phyloP scores from a whole-genome alignment of 2,888 invertebrate genomes.

The Lasioglossum vierecki region DNA sequence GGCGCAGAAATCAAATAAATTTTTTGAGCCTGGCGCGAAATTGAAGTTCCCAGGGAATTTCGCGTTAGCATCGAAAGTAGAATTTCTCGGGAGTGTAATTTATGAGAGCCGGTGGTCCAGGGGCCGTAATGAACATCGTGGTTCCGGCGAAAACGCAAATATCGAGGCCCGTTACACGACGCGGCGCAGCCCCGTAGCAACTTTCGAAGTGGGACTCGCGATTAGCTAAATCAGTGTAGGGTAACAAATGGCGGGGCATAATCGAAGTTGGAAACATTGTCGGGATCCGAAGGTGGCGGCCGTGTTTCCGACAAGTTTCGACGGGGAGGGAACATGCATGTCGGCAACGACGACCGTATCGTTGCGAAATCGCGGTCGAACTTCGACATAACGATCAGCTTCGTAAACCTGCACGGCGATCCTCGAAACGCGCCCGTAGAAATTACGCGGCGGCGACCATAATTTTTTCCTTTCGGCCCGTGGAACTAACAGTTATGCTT shows the following conservation, averaged over 20 bases:
- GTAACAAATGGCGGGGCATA: conserved; percentile 19
- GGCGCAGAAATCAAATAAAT: too few relatives aligned
- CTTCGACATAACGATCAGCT: conserved; percentile 8
- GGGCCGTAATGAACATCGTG: background rate
- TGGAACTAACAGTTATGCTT: conserved; percentile 10
- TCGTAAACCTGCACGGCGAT: background rate
- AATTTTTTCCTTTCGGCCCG: background rate
- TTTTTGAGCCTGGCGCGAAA: background rate
- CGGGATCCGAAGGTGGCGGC: conserved; percentile 18
- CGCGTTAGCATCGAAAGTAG: background rate
- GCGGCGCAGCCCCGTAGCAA: background rate
- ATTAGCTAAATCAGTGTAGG: conserved; percentile 46
- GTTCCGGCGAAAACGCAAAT: conserved; percentile 21
- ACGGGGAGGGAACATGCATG: conserved; percentile 42
- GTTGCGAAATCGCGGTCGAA: conserved; percentile 35
- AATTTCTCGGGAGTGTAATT: background rate
- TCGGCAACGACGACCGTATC: background rate
- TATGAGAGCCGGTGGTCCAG: background rate
- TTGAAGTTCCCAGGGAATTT: background rate
- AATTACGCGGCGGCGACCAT: conserved; percentile 5
- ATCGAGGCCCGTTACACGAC: conserved; percentile 16
- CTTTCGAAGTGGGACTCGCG: conserved; percentile 44
- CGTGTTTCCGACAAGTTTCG: conserved; percentile 51
- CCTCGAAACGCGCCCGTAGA: background rate
- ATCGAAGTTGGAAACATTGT: conserved; percentile 38